Evolutionary conservation across 2,888 invertebrate species (phyloP).

Genomic region (Steinernema carpocapsae): DNA sequence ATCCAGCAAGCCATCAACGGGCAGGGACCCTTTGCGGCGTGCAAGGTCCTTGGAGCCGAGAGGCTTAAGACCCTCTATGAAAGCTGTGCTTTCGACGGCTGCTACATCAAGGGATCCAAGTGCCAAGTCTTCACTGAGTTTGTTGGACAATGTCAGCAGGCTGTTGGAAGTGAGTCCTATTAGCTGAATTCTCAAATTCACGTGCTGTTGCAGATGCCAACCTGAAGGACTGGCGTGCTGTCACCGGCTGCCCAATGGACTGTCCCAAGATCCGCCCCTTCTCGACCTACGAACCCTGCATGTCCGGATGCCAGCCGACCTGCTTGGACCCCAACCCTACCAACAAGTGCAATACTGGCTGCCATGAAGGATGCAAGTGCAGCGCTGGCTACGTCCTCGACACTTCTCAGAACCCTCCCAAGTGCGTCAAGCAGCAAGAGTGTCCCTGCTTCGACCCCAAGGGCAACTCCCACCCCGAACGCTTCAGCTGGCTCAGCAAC

Average conservation of each 20-base stretch:
- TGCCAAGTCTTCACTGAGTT: neutral
- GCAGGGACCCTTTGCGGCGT: neutral
- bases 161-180: neutral
- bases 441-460: constrained; percentile 1
- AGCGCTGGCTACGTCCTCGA: neutral
- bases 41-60: constrained; percentile 3
- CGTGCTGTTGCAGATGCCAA: neutral
- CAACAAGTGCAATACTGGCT: neutral
- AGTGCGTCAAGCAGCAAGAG: neutral
- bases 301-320: constrained; percentile 6
- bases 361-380: constrained; percentile 10
- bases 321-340: neutral
- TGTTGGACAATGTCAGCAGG: constrained; percentile 11
- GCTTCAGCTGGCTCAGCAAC: neutral
- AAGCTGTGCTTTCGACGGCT: neutral
- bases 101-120: neutral
- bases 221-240: neutral
- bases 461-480: neutral
- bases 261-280: neutral
- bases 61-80: neutral
- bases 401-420: neutral
- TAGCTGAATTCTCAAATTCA: neutral
- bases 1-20: constrained; percentile 10
- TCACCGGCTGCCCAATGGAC: constrained; percentile 4
- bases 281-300: neutral